phyloP scores from a whole-genome alignment of 2,113 vertebrate species.

The Anolis sagrei region DNA sequence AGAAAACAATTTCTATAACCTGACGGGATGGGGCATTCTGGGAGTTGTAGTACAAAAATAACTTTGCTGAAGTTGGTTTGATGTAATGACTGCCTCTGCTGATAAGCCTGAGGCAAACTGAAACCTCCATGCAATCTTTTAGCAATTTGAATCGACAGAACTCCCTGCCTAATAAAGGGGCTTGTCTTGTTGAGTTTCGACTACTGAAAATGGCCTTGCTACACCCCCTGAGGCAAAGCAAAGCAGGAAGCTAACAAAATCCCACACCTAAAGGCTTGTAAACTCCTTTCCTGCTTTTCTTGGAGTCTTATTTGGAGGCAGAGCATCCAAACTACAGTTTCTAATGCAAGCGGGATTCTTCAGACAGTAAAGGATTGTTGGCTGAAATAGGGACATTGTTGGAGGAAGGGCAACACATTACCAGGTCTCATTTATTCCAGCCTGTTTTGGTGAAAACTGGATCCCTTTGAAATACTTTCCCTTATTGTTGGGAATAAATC shows the following conservation, averaged over 20 bases:
- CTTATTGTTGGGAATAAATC: conserved; percentile 8
- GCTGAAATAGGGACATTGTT: background rate
- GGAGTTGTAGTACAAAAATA: background rate
- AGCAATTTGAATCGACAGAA: conserved; percentile 1
- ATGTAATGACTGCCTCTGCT: background rate
- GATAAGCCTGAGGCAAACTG: conserved; percentile 4
- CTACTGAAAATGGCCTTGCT: background rate
- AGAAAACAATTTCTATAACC: too few relatives aligned
- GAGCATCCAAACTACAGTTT: background rate
- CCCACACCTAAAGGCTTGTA: background rate
- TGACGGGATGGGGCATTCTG: too few relatives aligned
- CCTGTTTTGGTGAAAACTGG: conserved; percentile 1
- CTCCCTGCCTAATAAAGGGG: background rate
- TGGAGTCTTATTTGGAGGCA: background rate
- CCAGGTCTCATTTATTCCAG: background rate
- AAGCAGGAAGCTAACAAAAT: background rate
- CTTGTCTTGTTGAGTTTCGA: background rate
- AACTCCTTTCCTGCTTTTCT: background rate
- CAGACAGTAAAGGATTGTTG: background rate
- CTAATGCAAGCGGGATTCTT: background rate
- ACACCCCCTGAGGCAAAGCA: background rate
- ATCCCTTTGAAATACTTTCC: background rate
- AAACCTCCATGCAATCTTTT: background rate
- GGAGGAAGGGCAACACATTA: background rate
- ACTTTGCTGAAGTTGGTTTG: background rate